Conservation (phyloP, 2,797 vertebrate genomes). For the Apogon hyalosoma region DNA sequence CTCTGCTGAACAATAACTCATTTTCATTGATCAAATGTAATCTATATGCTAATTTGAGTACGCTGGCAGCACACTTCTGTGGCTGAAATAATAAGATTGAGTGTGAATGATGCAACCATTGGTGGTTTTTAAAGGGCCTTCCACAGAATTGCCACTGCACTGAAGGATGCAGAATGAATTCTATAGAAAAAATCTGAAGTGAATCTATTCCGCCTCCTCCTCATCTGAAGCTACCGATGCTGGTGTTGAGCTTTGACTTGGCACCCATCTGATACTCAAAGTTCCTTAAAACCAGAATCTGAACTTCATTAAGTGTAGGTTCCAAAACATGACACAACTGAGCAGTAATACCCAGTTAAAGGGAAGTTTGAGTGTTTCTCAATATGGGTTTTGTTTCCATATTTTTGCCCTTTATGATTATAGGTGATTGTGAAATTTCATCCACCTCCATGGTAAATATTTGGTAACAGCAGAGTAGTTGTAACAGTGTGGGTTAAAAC, state of each 20-base stretch:
- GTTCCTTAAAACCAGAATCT: not conserved
- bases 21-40: slow-evolving; percentile 28
- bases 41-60: slow-evolving; percentile 58
- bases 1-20: slow-evolving; percentile 14
- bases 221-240: not conserved
- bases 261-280: not conserved
- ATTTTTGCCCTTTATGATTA: not conserved
- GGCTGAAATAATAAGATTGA: slow-evolving; percentile 26
- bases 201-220: too few relatives aligned
- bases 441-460: not conserved
- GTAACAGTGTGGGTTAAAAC: not conserved
- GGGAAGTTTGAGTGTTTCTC: not conserved
- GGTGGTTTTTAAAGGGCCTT: slow-evolving; percentile 32
- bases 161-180: not conserved
- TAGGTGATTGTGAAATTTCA: not conserved
- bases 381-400: not conserved
- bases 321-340: not conserved
- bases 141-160: slow-evolving; percentile 18
- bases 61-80: not conserved
- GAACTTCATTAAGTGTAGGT: slow-evolving; percentile 3
- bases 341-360: not conserved
- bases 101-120: slow-evolving; percentile 20
- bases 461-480: not conserved
- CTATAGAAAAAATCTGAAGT: too few relatives aligned
- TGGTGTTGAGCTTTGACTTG: not conserved